phyloP scores from a whole-genome alignment of 2,888 invertebrate genomes.

The Dasysyrphus albostriatus region DNA sequence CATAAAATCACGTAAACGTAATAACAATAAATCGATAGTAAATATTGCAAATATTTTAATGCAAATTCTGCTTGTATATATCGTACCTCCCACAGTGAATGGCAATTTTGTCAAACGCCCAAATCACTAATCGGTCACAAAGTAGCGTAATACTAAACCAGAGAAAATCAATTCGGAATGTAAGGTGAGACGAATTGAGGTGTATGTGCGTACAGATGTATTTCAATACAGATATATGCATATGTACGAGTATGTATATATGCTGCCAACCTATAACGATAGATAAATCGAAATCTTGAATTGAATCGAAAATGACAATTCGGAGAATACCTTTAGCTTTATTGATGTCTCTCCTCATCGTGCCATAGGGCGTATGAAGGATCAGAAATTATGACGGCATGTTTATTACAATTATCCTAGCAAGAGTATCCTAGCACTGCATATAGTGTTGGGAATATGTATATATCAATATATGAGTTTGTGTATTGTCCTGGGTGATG shows the following conservation, averaged over 20 bases:
- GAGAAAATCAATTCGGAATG: conserved; percentile 40
- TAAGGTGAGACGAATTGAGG: background rate
- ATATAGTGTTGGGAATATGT: background rate
- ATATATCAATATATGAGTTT: conserved; percentile 10
- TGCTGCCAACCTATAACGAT: background rate
- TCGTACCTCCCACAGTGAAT: conserved; percentile 3
- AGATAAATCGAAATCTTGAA: conserved; percentile 58
- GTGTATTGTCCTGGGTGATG: conserved; percentile 45
- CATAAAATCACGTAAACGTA: conserved; percentile 50
- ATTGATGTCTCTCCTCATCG: background rate
- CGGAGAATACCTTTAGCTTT: conserved; percentile 30
- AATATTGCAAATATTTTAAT: conserved; percentile 60
- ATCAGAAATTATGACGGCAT: conserved; percentile 60
- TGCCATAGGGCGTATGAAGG: conserved; percentile 13
- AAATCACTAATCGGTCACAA: conserved; percentile 58
- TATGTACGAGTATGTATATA: background rate
- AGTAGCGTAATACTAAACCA: conserved; percentile 46
- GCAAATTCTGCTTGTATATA: conserved; percentile 20
- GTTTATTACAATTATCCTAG: conserved; percentile 43
- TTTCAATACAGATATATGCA: background rate
- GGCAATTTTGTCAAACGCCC: conserved; percentile 29
- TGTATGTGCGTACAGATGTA: conserved; percentile 1
- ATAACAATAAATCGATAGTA: conserved; percentile 46
- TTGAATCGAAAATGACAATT: conserved; percentile 59
- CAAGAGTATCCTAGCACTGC: conserved; percentile 34